A percentile compares a stretch with the other conserved stretches of the same genome.
Evolutionary conservation across 2,888 invertebrate species (phyloP).

Genomic region (Crossocerus cetratus): DNA sequence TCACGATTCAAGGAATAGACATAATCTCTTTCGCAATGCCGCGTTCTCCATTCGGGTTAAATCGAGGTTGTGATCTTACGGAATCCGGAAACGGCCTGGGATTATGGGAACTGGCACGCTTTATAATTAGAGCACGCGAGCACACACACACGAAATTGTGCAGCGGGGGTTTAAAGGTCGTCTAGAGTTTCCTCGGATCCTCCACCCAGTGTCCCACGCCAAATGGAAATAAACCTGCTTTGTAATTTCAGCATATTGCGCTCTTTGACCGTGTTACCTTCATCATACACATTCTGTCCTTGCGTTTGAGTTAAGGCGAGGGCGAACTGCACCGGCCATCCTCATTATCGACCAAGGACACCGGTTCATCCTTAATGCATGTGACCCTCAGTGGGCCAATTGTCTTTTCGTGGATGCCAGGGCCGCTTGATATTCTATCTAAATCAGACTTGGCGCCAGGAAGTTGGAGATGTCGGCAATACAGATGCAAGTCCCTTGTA

Average conservation of each 20-base stretch:
- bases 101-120: slow-evolving; percentile 36
- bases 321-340: too few relatives aligned
- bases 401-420: too few relatives aligned
- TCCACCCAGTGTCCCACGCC: slow-evolving; percentile 32
- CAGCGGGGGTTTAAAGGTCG: slow-evolving; percentile 16
- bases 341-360: too few relatives aligned
- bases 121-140: slow-evolving; percentile 51
- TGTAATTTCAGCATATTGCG: not conserved
- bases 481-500: too few relatives aligned
- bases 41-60: slow-evolving; percentile 13
- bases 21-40: slow-evolving; percentile 9
- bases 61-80: slow-evolving; percentile 18
- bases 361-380: too few relatives aligned
- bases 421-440: too few relatives aligned
- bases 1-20: not conserved
- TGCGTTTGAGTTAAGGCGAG: not conserved
- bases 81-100: slow-evolving; percentile 46
- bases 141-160: slow-evolving; percentile 32
- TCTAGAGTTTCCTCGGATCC: slow-evolving; percentile 36
- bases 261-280: too few relatives aligned
- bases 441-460: too few relatives aligned
- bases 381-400: too few relatives aligned
- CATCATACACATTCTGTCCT: not conserved
- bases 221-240: slow-evolving; percentile 28
- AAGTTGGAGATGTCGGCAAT: too few relatives aligned